Percentiles rank a stretch among this genome's conserved stretches.
Evolutionary conservation across 1,140 invertebrate genomes (phyloP).

Genomic region (Penaeus vannamei): DNA sequence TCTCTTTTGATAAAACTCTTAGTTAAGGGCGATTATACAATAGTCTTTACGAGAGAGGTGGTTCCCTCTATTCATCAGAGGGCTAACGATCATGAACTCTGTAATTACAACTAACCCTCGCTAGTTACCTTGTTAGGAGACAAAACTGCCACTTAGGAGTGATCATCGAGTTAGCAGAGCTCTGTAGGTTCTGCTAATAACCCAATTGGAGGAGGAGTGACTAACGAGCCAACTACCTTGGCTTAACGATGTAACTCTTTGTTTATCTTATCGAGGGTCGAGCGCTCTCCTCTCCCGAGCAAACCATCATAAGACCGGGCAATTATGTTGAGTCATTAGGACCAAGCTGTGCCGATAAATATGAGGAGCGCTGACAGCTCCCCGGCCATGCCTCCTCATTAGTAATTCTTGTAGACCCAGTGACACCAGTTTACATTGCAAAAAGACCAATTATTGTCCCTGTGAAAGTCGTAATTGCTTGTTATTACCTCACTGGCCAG

Average conservation of each 20-base stretch:
- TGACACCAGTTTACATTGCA: constrained; percentile 63
- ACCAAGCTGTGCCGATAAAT: constrained; percentile 33
- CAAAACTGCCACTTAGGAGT: constrained; percentile 48
- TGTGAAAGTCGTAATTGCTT: constrained; percentile 58
- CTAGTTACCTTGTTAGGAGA: constrained; percentile 53
- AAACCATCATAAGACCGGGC: constrained; percentile 46
- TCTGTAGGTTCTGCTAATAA: too few relatives aligned
- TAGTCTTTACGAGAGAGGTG: too few relatives aligned
- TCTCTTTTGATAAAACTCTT: too few relatives aligned
- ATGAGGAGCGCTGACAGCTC: constrained; percentile 26
- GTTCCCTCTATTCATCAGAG: background rate
- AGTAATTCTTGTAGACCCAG: constrained; percentile 41
- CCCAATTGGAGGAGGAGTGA: too few relatives aligned
- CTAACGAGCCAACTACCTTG: constrained; percentile 25
- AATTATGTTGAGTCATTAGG: constrained; percentile 45
- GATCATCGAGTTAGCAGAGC: background rate
- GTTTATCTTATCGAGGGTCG: constrained; percentile 44
- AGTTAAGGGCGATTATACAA: too few relatives aligned
- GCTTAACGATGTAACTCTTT: constrained; percentile 31
- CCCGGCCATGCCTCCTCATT: constrained; percentile 36
- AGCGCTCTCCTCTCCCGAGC: constrained; percentile 21
- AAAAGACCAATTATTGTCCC: constrained; percentile 63
- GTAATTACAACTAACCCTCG: constrained; percentile 44
- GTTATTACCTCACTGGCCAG: constrained; percentile 54
- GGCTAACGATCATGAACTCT: background rate